Evolutionary conservation across 92 coral and sea anemone species (phyloP).

Genomic region (Isaurus tuberculatus): DNA sequence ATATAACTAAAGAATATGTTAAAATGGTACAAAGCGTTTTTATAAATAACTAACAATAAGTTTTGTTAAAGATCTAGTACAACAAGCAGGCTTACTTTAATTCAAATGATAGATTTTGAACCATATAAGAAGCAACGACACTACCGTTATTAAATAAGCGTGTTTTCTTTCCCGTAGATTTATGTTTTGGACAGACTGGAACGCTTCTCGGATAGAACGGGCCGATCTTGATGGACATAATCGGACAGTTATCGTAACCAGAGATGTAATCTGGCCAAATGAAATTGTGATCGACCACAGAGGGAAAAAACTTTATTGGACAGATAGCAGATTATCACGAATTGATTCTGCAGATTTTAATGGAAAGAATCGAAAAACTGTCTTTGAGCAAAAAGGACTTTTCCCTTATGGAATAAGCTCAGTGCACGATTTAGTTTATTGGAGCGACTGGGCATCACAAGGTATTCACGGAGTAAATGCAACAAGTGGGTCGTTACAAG

Average conservation of each 20-base stretch:
- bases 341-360: conserved; percentile 30
- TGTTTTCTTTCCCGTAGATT: neutral
- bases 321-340: conserved; percentile 14
- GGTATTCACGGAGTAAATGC: conserved; percentile 11
- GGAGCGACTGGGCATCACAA: conserved; percentile 41
- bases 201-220: conserved; percentile 38
- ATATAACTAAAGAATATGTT: too few relatives aligned
- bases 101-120: too few relatives aligned
- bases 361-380: conserved; percentile 20
- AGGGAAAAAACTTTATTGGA: conserved; percentile 14
- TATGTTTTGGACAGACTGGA: conserved; percentile 49
- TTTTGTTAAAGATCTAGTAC: too few relatives aligned
- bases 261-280: conserved; percentile 40
- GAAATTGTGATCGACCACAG: conserved; percentile 20
- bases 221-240: conserved; percentile 39
- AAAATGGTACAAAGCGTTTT: too few relatives aligned
- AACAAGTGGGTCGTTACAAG: neutral
- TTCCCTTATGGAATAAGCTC: conserved; percentile 31
- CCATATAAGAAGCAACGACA: neutral
- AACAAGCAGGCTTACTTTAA: neutral
- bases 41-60: too few relatives aligned
- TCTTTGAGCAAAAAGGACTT: neutral
- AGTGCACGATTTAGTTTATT: conserved; percentile 10
- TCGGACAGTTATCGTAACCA: neutral
- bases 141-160: too few relatives aligned